phyloP scores from a whole-genome alignment of 2,888 invertebrate genomes.

The Apotomis betuletana region DNA sequence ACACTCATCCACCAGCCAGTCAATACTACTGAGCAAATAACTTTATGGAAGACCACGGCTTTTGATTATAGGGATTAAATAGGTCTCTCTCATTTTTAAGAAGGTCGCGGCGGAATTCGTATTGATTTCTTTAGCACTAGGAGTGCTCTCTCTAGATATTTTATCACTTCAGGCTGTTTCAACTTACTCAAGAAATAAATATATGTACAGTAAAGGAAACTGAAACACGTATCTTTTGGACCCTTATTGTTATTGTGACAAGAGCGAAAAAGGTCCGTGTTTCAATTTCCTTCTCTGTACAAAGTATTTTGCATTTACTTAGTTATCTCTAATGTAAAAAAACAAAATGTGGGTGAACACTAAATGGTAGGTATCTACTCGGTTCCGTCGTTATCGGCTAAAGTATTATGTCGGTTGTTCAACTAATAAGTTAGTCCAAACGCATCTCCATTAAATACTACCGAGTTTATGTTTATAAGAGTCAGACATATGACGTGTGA shows the following conservation, averaged over 20 bases:
- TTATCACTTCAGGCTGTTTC: background rate
- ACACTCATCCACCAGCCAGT: background rate
- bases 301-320: background rate
- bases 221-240: too few relatives aligned
- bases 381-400: slow-evolving; percentile 8
- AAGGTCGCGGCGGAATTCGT: background rate
- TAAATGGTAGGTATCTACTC: slow-evolving; percentile 5
- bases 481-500: slow-evolving; percentile 18
- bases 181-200: background rate
- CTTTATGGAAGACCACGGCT: background rate
- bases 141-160: background rate
- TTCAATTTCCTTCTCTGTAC: too few relatives aligned
- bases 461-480: slow-evolving; percentile 29
- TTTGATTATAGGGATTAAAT: background rate
- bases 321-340: background rate
- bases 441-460: slow-evolving; percentile 12
- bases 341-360: background rate
- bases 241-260: too few relatives aligned
- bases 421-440: slow-evolving; percentile 16
- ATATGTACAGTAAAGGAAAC: background rate
- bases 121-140: slow-evolving; percentile 3
- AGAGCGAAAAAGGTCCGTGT: too few relatives aligned
- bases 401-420: background rate
- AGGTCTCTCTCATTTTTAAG: background rate
- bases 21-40: background rate